These are phyloP conservation scores for Catocala fraxini DNA, from an alignment of 2,888 invertebrate genomes.

Conservation along the genomic window DNA sequence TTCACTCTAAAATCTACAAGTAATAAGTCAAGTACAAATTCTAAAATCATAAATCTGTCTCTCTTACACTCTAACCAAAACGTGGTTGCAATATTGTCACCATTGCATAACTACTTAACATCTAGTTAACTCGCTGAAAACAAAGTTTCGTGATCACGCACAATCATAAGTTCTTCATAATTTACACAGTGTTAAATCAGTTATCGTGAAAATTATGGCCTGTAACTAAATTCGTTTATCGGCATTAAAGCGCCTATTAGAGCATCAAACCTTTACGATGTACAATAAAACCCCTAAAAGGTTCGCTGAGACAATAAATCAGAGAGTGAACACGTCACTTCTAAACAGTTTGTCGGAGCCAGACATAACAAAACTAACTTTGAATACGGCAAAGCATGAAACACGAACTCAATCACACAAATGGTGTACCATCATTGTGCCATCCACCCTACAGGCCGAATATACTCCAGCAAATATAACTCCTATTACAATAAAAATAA, in stretches of 20 bases:
- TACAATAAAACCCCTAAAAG: slow-evolving; percentile 57
- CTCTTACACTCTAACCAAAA: neutral
- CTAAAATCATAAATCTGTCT: neutral
- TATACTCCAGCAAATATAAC: slow-evolving; percentile 30
- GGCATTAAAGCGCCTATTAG: slow-evolving; percentile 71
- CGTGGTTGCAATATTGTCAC: neutral
- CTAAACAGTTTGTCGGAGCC: slow-evolving; percentile 59
- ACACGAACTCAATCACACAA: slow-evolving; percentile 75
- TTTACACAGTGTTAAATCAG: slow-evolving; percentile 48
- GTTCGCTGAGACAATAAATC: slow-evolving; percentile 67
- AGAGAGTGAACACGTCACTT: slow-evolving; percentile 57
- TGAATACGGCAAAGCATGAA: slow-evolving; percentile 60
- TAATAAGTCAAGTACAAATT: too few relatives aligned
- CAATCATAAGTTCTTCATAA: slow-evolving; percentile 31
- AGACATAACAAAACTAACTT: slow-evolving; percentile 74
- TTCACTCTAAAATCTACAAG: too few relatives aligned
- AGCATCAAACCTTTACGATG: slow-evolving; percentile 60
- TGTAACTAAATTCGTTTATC: slow-evolving; percentile 52
- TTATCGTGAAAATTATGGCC: slow-evolving; percentile 45
- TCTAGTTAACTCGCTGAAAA: slow-evolving; percentile 12
- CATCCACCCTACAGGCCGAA: slow-evolving; percentile 51
- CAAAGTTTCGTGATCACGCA: slow-evolving; percentile 16
- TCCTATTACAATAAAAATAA: slow-evolving; percentile 48
- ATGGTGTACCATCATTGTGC: slow-evolving; percentile 63
- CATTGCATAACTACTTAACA: slow-evolving; percentile 1